Evolutionary conservation across 2,113 vertebrate genomes (phyloP).

Genomic region (Serinus canaria): DNA sequence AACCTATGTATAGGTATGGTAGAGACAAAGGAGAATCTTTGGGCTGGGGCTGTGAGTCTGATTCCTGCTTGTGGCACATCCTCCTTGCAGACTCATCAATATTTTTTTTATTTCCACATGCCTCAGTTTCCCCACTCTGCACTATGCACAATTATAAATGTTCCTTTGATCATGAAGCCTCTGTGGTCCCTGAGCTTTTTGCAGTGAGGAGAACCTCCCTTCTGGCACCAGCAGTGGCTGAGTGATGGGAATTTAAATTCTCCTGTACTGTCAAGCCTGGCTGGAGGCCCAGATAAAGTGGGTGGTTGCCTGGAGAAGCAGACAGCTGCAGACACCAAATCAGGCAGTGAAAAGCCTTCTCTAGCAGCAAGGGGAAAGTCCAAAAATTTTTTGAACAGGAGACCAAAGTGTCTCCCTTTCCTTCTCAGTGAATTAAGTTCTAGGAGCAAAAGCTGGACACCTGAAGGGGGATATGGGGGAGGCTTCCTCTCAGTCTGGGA

Average conservation of each 20-base stretch:
- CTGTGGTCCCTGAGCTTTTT: not conserved
- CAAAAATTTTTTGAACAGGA: not conserved
- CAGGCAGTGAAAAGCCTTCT: not conserved
- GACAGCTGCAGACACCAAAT: not conserved
- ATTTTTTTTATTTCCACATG: not conserved
- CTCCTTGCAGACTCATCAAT: not conserved
- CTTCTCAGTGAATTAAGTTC: not conserved
- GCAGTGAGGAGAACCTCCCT: not conserved
- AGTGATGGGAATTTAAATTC: not conserved
- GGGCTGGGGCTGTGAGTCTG: not conserved
- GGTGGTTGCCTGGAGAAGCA: not conserved
- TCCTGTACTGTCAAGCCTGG: not conserved
- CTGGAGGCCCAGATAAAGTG: not conserved
- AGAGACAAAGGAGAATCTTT: not conserved
- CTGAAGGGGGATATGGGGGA: not conserved
- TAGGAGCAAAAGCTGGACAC: not conserved
- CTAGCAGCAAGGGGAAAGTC: not conserved
- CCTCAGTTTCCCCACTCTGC: not conserved
- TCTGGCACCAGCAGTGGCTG: not conserved
- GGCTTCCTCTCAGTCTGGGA: not conserved
- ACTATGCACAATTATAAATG: not conserved
- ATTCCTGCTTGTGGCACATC: not conserved
- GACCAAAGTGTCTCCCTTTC: not conserved
- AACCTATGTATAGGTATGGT: not conserved
- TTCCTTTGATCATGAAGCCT: not conserved